Evolutionary conservation across 2,797 vertebrate species (phyloP).

Genomic region (Sebastes variabilis): DNA sequence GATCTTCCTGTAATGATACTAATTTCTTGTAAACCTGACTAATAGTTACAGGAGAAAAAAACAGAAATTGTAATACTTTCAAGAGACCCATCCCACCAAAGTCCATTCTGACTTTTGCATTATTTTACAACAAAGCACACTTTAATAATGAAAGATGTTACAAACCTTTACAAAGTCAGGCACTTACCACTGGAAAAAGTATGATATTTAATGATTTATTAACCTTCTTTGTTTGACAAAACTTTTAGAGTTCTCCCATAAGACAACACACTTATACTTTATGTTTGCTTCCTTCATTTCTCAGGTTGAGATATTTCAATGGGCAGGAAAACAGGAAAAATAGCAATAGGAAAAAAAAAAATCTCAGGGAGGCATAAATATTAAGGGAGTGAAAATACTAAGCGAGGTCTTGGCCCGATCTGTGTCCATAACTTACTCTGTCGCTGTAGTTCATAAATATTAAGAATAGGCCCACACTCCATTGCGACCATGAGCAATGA

Average conservation of each 20-base stretch:
- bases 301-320: slow-evolving; percentile 32
- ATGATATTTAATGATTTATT: not conserved
- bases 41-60: not conserved
- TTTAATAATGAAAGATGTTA: not conserved
- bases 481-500: slow-evolving; percentile 66
- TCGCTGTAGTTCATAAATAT: slow-evolving; percentile 77
- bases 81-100: not conserved
- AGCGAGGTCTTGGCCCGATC: slow-evolving; percentile 72
- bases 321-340: slow-evolving; percentile 60
- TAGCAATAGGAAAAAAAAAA: slow-evolving; percentile 46
- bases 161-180: not conserved
- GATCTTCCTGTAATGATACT: not conserved
- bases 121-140: not conserved
- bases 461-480: slow-evolving; percentile 73
- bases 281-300: not conserved
- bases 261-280: not conserved
- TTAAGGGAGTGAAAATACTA: slow-evolving; percentile 76
- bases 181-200: not conserved
- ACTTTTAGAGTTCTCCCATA: not conserved
- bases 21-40: not conserved
- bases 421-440: slow-evolving; percentile 78
- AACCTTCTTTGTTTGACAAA: not conserved
- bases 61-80: not conserved
- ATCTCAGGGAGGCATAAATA: slow-evolving; percentile 73
- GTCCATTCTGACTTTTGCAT: not conserved